Evolutionary conservation across 2,888 invertebrate genomes (phyloP), one percentile per base, ranked within the genome.

Genomic region (Parthenolecanium corni): DNA sequence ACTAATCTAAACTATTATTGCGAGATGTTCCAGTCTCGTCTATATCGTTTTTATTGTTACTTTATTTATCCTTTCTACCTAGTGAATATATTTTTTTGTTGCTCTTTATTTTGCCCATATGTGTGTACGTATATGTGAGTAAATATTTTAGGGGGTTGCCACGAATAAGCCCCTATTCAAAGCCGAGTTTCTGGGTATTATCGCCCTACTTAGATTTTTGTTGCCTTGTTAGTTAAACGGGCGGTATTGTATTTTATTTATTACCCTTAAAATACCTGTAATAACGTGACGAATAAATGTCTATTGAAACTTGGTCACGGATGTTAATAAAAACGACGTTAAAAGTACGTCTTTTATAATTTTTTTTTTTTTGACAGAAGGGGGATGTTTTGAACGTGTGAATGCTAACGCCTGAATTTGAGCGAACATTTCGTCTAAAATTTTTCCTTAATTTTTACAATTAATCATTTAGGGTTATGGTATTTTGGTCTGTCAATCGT

Each of bases 231-330:
- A 62, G 62, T 53, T 52, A 62, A 62, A 36, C 40, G 38, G 24
- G 31, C 40, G 31, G 20, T 44, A 38, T 62, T 62, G 62, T 62
- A 53, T 62, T 62, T 52, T 53, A 62, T 62, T 62, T 62, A 62
- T 62, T 62, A 62, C 62, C 62, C 62, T 62, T 51, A 62, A 62
- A 62, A 62, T 52, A 62, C 62, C 62, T 52, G 38, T 62, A 52
- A 62, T 62, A 62, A 52, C 21, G 52, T 52, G 52, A 62, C 52
- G 38, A 52, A 38, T 52, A 36, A 49, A 58, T 20, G 16, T 44
- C 16, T 18, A 44, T 20, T 44, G 46, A 44, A 44, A 44, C 44
- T 4, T 44, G 44, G 44, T 44, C n/a, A 18, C 44, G 16, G 18
- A 44, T 16, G 18, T 16, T 16, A 44, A 44, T 16, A 44, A 44